These are phyloP conservation scores for Sphecodes monilicornis DNA, from an alignment of 2,888 invertebrate genomes.

Conservation along the genomic window DNA sequence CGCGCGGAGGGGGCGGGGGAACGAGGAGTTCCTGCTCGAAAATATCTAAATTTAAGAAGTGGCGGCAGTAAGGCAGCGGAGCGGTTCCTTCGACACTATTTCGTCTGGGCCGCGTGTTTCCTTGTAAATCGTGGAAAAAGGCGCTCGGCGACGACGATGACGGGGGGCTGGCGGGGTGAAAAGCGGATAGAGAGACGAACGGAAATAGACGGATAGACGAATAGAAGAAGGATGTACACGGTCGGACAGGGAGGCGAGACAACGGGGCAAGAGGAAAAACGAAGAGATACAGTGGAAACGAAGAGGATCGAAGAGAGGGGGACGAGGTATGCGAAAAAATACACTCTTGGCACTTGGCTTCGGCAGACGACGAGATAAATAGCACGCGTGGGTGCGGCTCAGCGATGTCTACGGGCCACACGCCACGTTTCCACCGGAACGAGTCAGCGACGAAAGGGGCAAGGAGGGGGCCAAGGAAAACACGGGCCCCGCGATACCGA, in stretches of 20 bases:
- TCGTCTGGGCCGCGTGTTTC: constrained; percentile 55
- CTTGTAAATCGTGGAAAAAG: constrained; percentile 60
- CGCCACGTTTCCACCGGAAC: constrained; percentile 74
- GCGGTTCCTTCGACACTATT: constrained; percentile 64
- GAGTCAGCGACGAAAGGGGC: constrained; percentile 54
- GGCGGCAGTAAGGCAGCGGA: constrained; percentile 54
- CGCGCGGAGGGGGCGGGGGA: background rate
- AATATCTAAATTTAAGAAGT: constrained; percentile 80
- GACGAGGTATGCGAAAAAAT: constrained; percentile 75
- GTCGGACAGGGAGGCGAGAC: background rate
- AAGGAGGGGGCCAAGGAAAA: constrained; percentile 34
- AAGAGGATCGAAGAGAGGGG: background rate
- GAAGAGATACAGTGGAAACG: background rate
- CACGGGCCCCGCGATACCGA: constrained; percentile 15
- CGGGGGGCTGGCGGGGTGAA: constrained; percentile 1
- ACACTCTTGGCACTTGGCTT: constrained; percentile 79
- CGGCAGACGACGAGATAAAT: constrained; percentile 80
- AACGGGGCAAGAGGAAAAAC: background rate
- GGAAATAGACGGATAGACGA: constrained; percentile 55
- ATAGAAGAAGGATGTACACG: constrained; percentile 36
- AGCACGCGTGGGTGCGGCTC: constrained; percentile 81
- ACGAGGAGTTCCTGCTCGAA: constrained; percentile 60
- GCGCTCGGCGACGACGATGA: background rate
- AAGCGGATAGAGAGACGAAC: background rate
- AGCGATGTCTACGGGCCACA: constrained; percentile 78